phyloP scores from a whole-genome alignment of 2,888 invertebrate genomes.

The Apodemia hepburni region DNA sequence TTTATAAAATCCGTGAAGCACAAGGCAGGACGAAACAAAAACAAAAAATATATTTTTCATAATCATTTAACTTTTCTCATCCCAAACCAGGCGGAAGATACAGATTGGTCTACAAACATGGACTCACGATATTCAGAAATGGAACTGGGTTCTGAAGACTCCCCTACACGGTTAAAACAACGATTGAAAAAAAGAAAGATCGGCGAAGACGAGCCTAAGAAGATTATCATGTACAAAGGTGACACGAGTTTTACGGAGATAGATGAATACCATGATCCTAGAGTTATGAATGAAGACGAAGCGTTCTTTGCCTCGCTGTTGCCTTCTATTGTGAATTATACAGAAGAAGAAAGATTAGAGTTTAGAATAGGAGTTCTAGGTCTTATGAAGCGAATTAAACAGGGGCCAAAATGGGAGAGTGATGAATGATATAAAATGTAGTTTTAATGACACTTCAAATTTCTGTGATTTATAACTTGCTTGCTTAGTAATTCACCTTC shows the following conservation, averaged over 20 bases:
- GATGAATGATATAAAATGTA: neutral
- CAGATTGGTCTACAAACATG: conserved; percentile 28
- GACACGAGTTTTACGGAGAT: conserved; percentile 49
- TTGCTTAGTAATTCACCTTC: neutral
- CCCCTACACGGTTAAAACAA: neutral
- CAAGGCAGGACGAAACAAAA: conserved; percentile 49
- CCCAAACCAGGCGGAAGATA: conserved; percentile 42
- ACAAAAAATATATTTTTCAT: conserved; percentile 51
- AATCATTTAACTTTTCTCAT: conserved; percentile 56
- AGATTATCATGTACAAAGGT: conserved; percentile 25
- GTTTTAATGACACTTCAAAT: neutral
- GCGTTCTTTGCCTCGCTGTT: conserved; percentile 69
- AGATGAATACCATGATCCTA: conserved; percentile 48
- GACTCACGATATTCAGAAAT: neutral
- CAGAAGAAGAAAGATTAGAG: conserved; percentile 62
- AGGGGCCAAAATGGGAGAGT: conserved; percentile 38
- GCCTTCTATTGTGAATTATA: conserved; percentile 63
- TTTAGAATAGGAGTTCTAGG: conserved; percentile 64
- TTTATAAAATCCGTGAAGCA: conserved; percentile 58
- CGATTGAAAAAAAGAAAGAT: neutral
- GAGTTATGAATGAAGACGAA: conserved; percentile 72
- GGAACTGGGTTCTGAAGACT: neutral
- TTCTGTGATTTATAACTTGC: neutral
- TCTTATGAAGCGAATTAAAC: conserved; percentile 60
- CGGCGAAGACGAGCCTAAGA: conserved; percentile 21